A percentile compares a stretch with the other conserved stretches of the same genome.
Conservation (phyloP, 2,888 invertebrate species). For the Phalangium opilio region DNA sequence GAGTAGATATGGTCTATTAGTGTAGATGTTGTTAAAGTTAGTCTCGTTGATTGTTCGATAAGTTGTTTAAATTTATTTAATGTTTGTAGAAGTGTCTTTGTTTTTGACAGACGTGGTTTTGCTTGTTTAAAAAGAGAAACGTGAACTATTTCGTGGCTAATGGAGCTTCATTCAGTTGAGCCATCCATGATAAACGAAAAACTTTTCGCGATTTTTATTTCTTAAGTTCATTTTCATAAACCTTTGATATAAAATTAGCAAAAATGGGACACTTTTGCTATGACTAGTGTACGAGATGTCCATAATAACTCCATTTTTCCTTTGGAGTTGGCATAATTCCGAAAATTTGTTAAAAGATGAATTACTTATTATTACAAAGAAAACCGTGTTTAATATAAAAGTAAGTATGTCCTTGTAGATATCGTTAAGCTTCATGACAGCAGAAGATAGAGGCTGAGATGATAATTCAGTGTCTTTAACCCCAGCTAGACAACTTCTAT, state of each 20-base stretch:
- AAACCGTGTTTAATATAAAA: slow-evolving; percentile 7
- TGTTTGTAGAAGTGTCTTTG: too few relatives aligned
- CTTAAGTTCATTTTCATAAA: slow-evolving; percentile 4
- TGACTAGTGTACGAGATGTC: slow-evolving; percentile 8
- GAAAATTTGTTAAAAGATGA: slow-evolving; percentile 7
- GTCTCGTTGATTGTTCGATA: too few relatives aligned
- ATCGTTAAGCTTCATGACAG: not conserved
- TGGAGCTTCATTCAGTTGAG: slow-evolving; percentile 1
- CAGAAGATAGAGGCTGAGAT: not conserved
- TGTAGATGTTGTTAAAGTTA: too few relatives aligned
- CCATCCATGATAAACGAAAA: slow-evolving; percentile 8
- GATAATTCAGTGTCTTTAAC: not conserved
- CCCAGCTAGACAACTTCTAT: slow-evolving; percentile 3
- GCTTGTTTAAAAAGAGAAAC: too few relatives aligned
- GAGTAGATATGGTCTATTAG: too few relatives aligned
- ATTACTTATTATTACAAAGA: slow-evolving; percentile 5
- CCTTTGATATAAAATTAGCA: slow-evolving; percentile 6
- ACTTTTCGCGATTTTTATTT: not conserved
- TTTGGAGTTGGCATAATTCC: slow-evolving; percentile 6
- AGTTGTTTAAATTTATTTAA: too few relatives aligned
- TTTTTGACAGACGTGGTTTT: too few relatives aligned
- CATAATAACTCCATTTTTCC: slow-evolving; percentile 4
- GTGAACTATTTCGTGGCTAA: slow-evolving; percentile 10
- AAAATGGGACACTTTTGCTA: slow-evolving; percentile 7
- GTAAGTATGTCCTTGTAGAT: slow-evolving; percentile 1